These are phyloP conservation scores for Aproaerema taeniolella DNA, from an alignment of 2,888 invertebrate genomes.

Conservation along the genomic window DNA sequence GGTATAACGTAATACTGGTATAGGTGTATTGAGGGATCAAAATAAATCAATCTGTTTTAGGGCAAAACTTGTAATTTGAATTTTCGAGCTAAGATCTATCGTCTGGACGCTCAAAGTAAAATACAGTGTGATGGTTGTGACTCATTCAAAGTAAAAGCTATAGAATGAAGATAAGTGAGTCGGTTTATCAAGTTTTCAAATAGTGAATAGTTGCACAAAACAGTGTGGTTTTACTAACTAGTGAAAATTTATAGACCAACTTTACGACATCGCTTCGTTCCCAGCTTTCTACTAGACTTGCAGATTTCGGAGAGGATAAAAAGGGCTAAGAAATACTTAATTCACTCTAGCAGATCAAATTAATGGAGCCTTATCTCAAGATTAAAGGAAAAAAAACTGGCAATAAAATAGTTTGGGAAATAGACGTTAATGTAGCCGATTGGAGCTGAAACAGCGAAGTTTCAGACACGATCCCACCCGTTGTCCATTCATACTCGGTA, in stretches of 20 bases:
- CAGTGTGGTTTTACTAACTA: neutral
- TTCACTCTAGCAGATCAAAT: constrained; percentile 1
- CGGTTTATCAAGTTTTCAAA: no score
- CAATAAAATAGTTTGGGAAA: constrained; percentile 32
- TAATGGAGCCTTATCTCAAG: constrained; percentile 7
- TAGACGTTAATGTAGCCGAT: constrained; percentile 31
- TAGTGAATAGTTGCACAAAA: neutral
- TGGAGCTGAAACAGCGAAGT: constrained; percentile 43
- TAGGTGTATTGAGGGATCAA: no score
- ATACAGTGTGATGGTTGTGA: no score
- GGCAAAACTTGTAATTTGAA: no score
- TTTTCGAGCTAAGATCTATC: no score
- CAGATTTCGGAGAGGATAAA: constrained; percentile 2
- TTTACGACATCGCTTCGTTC: neutral
- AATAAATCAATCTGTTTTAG: no score
- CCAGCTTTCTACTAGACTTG: neutral
- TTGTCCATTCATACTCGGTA: constrained; percentile 45
- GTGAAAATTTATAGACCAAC: constrained; percentile 1
- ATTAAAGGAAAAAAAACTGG: constrained; percentile 25
- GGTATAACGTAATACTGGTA: no score
- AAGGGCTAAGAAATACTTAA: constrained; percentile 4
- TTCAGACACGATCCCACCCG: constrained; percentile 52
- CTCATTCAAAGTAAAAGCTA: no score
- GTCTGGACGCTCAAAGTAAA: no score
- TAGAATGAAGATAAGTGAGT: no score